phyloP scores from a whole-genome alignment of 2,888 invertebrate genomes.

The Synergus gifuensis region DNA sequence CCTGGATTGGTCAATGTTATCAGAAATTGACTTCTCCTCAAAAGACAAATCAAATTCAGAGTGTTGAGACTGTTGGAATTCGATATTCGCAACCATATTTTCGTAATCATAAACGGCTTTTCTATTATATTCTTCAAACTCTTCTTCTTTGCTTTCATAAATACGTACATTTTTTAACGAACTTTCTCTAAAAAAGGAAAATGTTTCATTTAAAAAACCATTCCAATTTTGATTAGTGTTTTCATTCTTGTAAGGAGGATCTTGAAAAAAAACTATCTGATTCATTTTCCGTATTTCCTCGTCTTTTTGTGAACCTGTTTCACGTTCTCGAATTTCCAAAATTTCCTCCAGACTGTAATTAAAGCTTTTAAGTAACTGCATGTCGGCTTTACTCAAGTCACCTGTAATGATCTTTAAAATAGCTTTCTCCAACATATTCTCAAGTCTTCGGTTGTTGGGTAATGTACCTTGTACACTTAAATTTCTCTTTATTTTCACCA shows the following conservation, averaged over 20 bases:
- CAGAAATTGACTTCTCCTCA: neutral
- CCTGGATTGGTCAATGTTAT: conserved; percentile 51
- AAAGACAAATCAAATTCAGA: conserved; percentile 43
- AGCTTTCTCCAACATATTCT: conserved; percentile 74
- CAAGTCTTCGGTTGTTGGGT: conserved; percentile 56
- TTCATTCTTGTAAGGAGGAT: conserved; percentile 25
- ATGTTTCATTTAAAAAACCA: neutral
- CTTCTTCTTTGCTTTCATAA: conserved; percentile 41
- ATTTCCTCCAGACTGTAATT: conserved; percentile 73
- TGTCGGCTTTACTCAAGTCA: conserved; percentile 69
- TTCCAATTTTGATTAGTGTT: conserved; percentile 28
- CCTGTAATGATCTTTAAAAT: conserved; percentile 74
- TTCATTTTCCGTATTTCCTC: conserved; percentile 48
- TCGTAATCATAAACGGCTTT: conserved; percentile 75
- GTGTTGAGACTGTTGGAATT: conserved; percentile 49
- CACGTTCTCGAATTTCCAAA: conserved; percentile 68
- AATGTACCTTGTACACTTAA: neutral
- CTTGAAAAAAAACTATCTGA: neutral
- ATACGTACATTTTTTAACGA: conserved; percentile 24
- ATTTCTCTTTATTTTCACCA: neutral
- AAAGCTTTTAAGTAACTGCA: conserved; percentile 69
- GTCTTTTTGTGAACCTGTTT: conserved; percentile 63
- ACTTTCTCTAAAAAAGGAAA: neutral
- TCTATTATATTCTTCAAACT: conserved; percentile 69
- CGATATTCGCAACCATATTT: conserved; percentile 60